Base-by-base conservation (phyloP, 2,113 vertebrate genomes). In the Oxygymnocypris stewartii region DNA sequence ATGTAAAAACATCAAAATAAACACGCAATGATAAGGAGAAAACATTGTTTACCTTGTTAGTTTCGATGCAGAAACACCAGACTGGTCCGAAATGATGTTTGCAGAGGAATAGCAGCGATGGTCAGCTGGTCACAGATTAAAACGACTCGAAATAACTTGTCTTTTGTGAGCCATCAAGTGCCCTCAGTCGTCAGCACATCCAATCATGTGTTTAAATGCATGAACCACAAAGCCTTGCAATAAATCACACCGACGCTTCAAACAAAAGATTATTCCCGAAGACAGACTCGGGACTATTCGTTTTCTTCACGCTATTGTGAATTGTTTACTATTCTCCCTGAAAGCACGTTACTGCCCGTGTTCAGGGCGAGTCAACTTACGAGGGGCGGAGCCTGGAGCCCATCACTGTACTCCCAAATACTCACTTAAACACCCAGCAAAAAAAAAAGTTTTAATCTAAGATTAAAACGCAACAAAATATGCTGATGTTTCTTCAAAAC, bases 241-340 rank as follows among this genome's bases (percentile, higher is more conserved):
- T 13, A 23, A 86, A 81, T 31, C 63, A 13, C 63, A n/a, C 3
- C 47, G 14, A 59, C 47, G 77, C 37, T 54, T 65, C 37, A 63
- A 18, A 84, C 76, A 2, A 8, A 14, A 14, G 65, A 40, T 40
- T 54, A 40, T 28, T 63, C 54, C 10, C 31, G 7, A 54, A 28
- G 18, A 44, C 49, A 28, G 67, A 63, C 61, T 25, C 65, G 14
- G 35, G 13, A 12, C n/a, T 49, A 28, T 13, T 18, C 0, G 44
- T 79, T 35, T 10, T 28, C 71, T 35, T 37, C 47, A 18, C 28
- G 28, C 10, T 28, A 59, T n/a, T 20, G 16, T 16, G 42, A 25
- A 85, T 51, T 89, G 85, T 91, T 89, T 87, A 89, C 88, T 69
- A 85, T 63, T 31, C 31, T 10, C 4, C 87, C 23, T 57, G 13